phyloP scores from a whole-genome alignment of 2,113 vertebrate species.

The Aspiorhynchus laticeps region DNA sequence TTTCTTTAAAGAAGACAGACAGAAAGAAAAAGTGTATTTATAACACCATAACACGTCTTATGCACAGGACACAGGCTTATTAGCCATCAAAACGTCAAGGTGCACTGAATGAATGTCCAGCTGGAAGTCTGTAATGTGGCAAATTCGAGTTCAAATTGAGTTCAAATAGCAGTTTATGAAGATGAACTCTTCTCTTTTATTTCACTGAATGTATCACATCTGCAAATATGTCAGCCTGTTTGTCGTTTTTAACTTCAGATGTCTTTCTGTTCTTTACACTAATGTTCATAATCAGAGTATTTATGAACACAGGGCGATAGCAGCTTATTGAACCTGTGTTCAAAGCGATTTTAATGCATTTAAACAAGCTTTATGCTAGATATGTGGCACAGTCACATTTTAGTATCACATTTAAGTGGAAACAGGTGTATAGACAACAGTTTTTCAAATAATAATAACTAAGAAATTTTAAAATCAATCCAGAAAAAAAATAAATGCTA shows the following conservation, averaged over 20 bases:
- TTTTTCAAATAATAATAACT: neutral
- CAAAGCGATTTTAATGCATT: neutral
- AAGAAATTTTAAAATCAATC: neutral
- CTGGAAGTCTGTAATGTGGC: constrained; percentile 2
- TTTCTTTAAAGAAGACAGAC: neutral
- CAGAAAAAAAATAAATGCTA: neutral
- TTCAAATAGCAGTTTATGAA: constrained; percentile 33
- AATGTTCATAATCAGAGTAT: constrained; percentile 17
- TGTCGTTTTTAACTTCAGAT: neutral
- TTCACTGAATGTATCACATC: neutral
- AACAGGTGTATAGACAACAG: neutral
- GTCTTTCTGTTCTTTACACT: constrained; percentile 1
- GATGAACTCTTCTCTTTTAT: neutral
- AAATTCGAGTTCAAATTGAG: constrained; percentile 18
- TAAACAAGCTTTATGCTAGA: constrained; percentile 4
- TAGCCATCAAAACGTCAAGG: constrained; percentile 11
- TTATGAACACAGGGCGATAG: neutral
- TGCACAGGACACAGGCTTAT: neutral
- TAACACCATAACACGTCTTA: neutral
- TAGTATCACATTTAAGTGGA: neutral
- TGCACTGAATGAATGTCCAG: constrained; percentile 15
- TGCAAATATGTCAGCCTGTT: neutral
- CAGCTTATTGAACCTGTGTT: neutral
- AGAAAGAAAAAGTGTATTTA: neutral
- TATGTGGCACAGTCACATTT: neutral